Evolutionary conservation across 2,888 invertebrate genomes (phyloP).

Genomic region (Morinoia aosen): DNA sequence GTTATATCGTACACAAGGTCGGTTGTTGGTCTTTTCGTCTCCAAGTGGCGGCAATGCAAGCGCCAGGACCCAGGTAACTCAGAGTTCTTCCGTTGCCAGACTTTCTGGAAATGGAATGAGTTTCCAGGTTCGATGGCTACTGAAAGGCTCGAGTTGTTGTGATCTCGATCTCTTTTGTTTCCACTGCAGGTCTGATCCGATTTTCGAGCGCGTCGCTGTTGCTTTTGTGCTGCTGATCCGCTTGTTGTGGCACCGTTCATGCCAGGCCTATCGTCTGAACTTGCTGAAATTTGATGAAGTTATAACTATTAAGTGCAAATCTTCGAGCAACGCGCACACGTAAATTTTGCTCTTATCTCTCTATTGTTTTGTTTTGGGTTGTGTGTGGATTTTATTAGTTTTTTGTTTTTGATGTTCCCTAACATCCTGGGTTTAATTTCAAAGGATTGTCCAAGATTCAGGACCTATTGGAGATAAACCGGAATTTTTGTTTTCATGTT

Average conservation of each 20-base stretch:
- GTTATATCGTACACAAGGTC: neutral
- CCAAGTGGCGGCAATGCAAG: neutral
- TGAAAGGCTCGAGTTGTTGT: constrained; percentile 42
- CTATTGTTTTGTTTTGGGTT: neutral
- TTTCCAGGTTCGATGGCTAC: neutral
- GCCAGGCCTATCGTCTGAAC: neutral
- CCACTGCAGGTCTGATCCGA: constrained; percentile 47
- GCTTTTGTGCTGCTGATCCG: neutral
- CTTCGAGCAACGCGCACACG: neutral
- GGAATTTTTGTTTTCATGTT: too few species aligned
- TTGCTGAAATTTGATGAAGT: neutral
- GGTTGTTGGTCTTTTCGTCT: constrained; percentile 6
- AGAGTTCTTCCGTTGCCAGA: neutral
- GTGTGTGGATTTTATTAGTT: neutral
- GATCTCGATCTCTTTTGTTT: constrained; percentile 40
- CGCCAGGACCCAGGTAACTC: neutral
- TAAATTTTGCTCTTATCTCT: neutral
- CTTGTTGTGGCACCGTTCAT: neutral
- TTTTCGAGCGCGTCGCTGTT: neutral
- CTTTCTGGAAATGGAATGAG: neutral
- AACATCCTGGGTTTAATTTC: neutral
- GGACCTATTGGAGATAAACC: neutral
- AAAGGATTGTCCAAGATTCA: neutral
- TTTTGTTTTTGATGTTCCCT: neutral
- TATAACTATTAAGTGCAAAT: neutral